Evolutionary conservation across 1,140 invertebrate species (phyloP).

Genomic region (Leptestheria dahalacensis): DNA sequence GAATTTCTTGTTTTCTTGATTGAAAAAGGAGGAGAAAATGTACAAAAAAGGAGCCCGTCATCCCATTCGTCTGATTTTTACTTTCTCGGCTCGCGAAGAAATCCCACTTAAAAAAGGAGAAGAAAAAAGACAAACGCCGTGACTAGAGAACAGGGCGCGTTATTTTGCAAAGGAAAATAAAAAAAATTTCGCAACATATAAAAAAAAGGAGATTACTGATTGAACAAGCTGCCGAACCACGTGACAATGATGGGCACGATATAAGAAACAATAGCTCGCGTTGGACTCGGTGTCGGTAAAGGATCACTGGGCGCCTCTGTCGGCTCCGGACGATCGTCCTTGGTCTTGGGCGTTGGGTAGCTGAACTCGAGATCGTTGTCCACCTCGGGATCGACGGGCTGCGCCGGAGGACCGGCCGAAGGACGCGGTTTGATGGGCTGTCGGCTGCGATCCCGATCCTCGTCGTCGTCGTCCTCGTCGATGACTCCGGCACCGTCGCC

Average conservation of each 20-base stretch:
- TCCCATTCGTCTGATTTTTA: too few species aligned
- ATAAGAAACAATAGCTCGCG: slow-evolving; percentile 51
- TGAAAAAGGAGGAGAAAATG: too few species aligned
- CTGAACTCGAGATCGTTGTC: slow-evolving; percentile 13
- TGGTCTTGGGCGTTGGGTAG: neutral
- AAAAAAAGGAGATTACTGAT: too few species aligned
- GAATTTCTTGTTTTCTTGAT: too few species aligned
- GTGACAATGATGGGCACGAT: slow-evolving; percentile 60
- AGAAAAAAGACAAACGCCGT: neutral
- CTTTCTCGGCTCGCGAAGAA: too few species aligned
- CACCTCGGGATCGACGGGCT: slow-evolving; percentile 26
- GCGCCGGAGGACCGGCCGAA: neutral
- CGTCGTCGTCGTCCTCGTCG: slow-evolving; percentile 21
- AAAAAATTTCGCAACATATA: neutral
- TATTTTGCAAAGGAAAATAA: neutral
- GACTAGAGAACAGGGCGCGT: slow-evolving; percentile 11
- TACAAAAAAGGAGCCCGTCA: too few species aligned
- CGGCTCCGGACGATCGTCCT: neutral
- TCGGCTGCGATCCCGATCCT: slow-evolving; percentile 19
- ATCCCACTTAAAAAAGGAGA: too few species aligned
- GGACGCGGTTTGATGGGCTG: neutral
- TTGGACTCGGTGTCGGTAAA: slow-evolving; percentile 15
- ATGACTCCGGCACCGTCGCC: slow-evolving; percentile 20
- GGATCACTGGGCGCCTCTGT: neutral
- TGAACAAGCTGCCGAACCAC: slow-evolving; percentile 64